Evolutionary conservation across 2,113 vertebrate species (phyloP).

Genomic region (Emydura subglobosa): DNA sequence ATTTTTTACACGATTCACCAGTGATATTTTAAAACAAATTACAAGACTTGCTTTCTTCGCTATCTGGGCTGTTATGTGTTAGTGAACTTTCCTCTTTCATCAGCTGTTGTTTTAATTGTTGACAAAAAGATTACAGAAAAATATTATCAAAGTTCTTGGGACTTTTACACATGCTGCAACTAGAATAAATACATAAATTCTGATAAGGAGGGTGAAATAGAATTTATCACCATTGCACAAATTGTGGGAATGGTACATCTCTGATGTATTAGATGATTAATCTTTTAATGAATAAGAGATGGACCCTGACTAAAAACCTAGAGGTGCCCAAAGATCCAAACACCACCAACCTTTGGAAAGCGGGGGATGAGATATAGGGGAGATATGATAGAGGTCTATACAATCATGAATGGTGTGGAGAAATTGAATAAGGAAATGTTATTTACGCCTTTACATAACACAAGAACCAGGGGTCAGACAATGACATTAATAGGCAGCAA

Average conservation of each 20-base stretch:
- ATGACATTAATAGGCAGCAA: neutral
- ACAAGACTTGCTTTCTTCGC: neutral
- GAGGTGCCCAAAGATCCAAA: neutral
- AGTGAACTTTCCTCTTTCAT: constrained; percentile 43
- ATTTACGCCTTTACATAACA: neutral
- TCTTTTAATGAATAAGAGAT: neutral
- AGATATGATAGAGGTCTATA: neutral
- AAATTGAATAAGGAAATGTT: neutral
- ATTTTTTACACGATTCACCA: constrained; percentile 17
- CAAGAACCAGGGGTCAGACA: neutral
- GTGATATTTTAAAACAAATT: neutral
- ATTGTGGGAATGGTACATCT: neutral
- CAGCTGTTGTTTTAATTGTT: constrained; percentile 19
- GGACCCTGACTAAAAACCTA: neutral
- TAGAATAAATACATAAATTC: neutral
- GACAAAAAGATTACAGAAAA: constrained; percentile 3
- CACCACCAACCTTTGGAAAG: neutral
- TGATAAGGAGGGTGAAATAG: neutral
- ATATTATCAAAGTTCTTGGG: neutral
- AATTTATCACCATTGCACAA: neutral
- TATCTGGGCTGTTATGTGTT: neutral
- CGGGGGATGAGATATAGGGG: neutral
- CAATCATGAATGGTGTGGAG: neutral
- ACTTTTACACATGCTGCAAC: neutral
- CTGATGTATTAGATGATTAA: neutral